Evolutionary conservation across 2,888 invertebrate genomes (phyloP).

Genomic region (Stenotaenia linearis): DNA sequence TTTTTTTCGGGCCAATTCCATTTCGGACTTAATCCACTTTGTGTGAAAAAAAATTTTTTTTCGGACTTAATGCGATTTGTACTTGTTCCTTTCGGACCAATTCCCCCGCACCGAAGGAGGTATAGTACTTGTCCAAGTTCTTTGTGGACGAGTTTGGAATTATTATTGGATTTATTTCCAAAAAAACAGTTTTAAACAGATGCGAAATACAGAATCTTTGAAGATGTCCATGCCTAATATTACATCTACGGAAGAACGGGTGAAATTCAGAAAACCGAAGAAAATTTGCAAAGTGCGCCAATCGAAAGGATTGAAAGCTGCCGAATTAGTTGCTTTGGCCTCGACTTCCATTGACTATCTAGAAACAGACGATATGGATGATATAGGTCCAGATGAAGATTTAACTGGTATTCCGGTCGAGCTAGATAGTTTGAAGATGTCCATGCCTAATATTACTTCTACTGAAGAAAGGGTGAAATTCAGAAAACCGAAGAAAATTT

Average conservation of each 20-base stretch:
- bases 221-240: slow-evolving; percentile 60
- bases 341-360: background rate
- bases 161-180: too few relatives aligned
- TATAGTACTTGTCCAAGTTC: too few relatives aligned
- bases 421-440: slow-evolving; percentile 60
- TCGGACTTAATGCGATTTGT: too few relatives aligned
- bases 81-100: too few relatives aligned
- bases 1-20: too few relatives aligned
- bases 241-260: slow-evolving; percentile 66
- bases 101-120: too few relatives aligned
- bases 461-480: slow-evolving; percentile 70
- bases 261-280: slow-evolving; percentile 83
- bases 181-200: too few relatives aligned
- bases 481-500: slow-evolving; percentile 66
- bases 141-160: too few relatives aligned
- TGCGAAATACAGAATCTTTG: too few relatives aligned
- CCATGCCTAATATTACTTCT: slow-evolving; percentile 66
- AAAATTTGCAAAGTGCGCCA: slow-evolving; percentile 52
- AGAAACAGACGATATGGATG: background rate
- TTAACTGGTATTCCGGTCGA: slow-evolving; percentile 57
- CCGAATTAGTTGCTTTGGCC: slow-evolving; percentile 56
- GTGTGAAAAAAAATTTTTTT: too few relatives aligned
- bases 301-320: slow-evolving; percentile 59
- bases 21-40: too few relatives aligned
- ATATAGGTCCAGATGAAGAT: slow-evolving; percentile 46